Conservation (phyloP, 2,113 vertebrate genomes). For the Mesoclemmys tuberculata region DNA sequence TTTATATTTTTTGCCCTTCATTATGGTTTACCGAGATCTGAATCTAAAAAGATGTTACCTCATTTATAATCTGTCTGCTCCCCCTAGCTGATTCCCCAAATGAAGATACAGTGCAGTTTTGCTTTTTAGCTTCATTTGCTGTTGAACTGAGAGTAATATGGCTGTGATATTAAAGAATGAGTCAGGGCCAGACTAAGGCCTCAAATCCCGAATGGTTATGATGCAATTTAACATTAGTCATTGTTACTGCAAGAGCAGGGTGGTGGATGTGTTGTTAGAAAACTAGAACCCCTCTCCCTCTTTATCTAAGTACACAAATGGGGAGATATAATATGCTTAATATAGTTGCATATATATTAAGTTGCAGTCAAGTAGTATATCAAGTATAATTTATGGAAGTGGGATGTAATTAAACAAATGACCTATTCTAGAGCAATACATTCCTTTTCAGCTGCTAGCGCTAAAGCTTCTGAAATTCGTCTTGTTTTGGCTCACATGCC, state of each 20-base stretch:
- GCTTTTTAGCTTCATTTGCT: background rate
- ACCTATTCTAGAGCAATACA: background rate
- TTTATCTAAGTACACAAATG: background rate
- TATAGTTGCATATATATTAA: constrained; percentile 21
- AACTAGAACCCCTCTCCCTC: background rate
- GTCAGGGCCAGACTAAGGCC: background rate
- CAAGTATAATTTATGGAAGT: background rate
- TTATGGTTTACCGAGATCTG: background rate
- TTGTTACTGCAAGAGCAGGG: background rate
- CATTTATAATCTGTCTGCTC: background rate
- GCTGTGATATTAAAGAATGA: background rate
- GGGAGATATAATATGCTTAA: constrained; percentile 1
- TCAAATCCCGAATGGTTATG: background rate
- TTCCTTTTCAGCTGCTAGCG: background rate
- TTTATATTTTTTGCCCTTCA: background rate
- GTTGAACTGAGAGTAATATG: background rate
- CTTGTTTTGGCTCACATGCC: background rate
- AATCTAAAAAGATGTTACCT: background rate
- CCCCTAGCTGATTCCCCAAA: background rate
- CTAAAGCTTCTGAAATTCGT: background rate
- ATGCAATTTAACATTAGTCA: background rate
- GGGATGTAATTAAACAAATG: constrained; percentile 34
- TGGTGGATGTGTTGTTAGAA: background rate
- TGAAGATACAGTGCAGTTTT: background rate
- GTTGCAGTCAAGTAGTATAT: constrained; percentile 13